Conservation (phyloP, 2,113 vertebrate species). For the Hyperoodon ampullatus region DNA sequence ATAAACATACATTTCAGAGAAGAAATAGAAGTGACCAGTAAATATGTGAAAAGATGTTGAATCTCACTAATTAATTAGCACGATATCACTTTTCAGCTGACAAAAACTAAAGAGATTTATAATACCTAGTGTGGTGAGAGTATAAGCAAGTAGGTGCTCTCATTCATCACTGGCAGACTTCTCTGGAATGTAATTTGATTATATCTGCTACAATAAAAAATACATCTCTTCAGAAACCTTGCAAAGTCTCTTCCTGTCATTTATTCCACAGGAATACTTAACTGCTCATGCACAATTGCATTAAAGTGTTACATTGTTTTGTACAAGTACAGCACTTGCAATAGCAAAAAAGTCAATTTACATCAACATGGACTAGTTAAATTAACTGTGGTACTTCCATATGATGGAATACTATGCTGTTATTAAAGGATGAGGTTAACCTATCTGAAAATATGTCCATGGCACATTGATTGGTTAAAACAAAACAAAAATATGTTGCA, state of each 20-base stretch:
- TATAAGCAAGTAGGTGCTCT: background rate
- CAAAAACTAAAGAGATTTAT: background rate
- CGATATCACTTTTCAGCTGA: background rate
- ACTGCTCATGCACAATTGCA: background rate
- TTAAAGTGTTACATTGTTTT: background rate
- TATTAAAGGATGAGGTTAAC: background rate
- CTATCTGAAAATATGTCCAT: background rate
- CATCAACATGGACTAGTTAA: background rate
- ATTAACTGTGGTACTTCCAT: background rate
- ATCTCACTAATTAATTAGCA: background rate
- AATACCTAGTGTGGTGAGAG: background rate
- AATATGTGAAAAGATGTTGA: background rate
- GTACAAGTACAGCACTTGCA: background rate
- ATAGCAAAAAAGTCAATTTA: background rate
- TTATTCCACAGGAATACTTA: background rate
- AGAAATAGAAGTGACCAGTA: background rate
- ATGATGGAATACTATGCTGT: background rate
- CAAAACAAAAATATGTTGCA: background rate
- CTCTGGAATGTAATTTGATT: background rate
- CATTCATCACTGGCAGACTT: background rate
- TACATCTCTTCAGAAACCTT: background rate
- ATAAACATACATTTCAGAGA: conserved; percentile 20
- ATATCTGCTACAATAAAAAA: background rate
- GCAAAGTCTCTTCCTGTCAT: background rate
- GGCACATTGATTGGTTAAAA: background rate